Evolutionary conservation across 2,113 vertebrate genomes (phyloP).

Genomic region (Pampusana beccarii): DNA sequence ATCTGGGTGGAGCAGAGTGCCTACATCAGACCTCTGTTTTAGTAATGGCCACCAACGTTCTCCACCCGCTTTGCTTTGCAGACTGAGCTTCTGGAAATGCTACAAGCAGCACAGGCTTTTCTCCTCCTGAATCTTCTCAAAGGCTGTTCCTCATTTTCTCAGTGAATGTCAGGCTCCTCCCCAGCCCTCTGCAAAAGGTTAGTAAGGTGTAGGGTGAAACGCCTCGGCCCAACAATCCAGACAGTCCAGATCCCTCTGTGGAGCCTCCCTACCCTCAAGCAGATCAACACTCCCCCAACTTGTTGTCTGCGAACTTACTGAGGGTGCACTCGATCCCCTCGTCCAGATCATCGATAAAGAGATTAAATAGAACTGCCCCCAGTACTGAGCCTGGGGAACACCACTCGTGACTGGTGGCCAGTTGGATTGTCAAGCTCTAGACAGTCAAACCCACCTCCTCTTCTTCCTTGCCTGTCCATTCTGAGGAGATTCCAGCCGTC

Average conservation of each 20-base stretch:
- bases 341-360: rapidly evolving
- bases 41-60: neutral
- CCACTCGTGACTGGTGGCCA: too few species aligned
- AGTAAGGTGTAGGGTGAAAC: neutral
- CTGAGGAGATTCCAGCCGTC: too few species aligned
- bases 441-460: too few species aligned
- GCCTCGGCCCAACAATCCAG: rapidly evolving
- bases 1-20: neutral
- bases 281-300: neutral
- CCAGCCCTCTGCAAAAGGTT: neutral
- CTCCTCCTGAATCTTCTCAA: conserved; percentile 27
- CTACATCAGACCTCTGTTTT: neutral
- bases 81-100: neutral
- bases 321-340: too few species aligned
- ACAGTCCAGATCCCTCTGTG: neutral
- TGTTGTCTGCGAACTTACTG: rapidly evolving
- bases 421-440: too few species aligned
- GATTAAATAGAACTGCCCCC: too few species aligned
- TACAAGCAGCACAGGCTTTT: neutral
- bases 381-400: neutral
- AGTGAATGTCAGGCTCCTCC: neutral
- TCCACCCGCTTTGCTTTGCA: neutral
- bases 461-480: too few species aligned
- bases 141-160: neutral
- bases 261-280: neutral